These are phyloP conservation scores for Nothobranchius furzeri DNA, from an alignment of 2,113 vertebrate genomes.

Conservation along the genomic window DNA sequence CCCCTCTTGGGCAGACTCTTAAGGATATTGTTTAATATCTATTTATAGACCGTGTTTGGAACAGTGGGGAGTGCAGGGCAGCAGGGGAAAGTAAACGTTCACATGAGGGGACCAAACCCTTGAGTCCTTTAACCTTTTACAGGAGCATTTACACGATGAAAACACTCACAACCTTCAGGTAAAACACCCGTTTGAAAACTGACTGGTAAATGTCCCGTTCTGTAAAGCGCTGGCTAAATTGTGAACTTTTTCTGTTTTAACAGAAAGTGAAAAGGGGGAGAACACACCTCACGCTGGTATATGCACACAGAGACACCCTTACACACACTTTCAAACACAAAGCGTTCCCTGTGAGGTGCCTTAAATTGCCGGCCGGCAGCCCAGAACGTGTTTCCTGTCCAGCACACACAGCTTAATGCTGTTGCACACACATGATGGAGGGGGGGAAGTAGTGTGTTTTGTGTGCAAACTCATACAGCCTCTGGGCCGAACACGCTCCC, in stretches of 20 bases:
- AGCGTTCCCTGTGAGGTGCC: slow-evolving; percentile 78
- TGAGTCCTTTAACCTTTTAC: no score
- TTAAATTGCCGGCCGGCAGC: slow-evolving; percentile 69
- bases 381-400: slow-evolving; percentile 74
- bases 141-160: no score
- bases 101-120: not conserved
- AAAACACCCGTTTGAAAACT: no score
- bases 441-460: slow-evolving; percentile 42
- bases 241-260: not conserved
- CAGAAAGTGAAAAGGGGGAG: slow-evolving; percentile 17
- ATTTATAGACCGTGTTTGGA: slow-evolving; percentile 70
- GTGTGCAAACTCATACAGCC: slow-evolving; percentile 56
- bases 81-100: not conserved
- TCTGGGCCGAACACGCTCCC: slow-evolving; percentile 45
- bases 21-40: slow-evolving; percentile 75
- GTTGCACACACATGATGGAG: slow-evolving; percentile 53
- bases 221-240: no score
- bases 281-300: slow-evolving; percentile 45
- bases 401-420: slow-evolving; percentile 64
- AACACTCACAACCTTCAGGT: no score
- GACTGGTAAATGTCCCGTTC: no score
- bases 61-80: slow-evolving; percentile 59
- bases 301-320: slow-evolving; percentile 40
- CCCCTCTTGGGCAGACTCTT: slow-evolving; percentile 59
- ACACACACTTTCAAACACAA: slow-evolving; percentile 65